Base-by-base conservation (phyloP, 2,888 invertebrate genomes). In the Nemurella pictetii region DNA sequence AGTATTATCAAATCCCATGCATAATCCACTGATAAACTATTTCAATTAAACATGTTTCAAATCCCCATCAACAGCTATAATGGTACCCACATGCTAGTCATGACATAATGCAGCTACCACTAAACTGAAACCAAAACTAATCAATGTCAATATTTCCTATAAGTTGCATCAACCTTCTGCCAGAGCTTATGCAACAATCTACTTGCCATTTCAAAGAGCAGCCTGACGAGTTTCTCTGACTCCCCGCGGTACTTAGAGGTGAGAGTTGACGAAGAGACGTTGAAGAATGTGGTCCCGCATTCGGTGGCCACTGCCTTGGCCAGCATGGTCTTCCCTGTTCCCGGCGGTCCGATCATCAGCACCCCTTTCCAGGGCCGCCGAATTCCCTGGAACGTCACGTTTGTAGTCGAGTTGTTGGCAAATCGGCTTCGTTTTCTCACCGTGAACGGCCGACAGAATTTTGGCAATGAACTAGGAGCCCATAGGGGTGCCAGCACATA, bases 161-260 rank as follows among this genome's bases (percentile, higher is more conserved):
- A n/a, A n/a, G n/a, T n/a, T n/a, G n/a, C n/a, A n/a, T n/a, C 55
- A 7, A 12, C 55, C 3, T 3, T 2, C 9, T 20, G 20, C 9
- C 9, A 20, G 15, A 55, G 26, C 1, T n/a, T 55, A 87, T 20
- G 20, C 9, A 55, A 20, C 55, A 55, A 75, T 5, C 28, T 55
- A 87, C 89, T 90, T 90, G 96, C 97, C 98, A 99, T 99, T 93
- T 99, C 99, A 90, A 99, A 99, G 0, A 99, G 92, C 83, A 99
- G 91, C 86, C 98, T 94, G 87, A 99, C 98, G 88, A 99, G 95
- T 92, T 99, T 99, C 91, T 99, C 99, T 0, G 98, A 98, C 92
- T 99, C 99, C n/a, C 99, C 99, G 84, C 98, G 93, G 91, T 98
- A 99, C 91, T 99, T 99, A 27, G 98, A 98, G n/a, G 98, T 98